phyloP scores from a whole-genome alignment of 2,797 vertebrate genomes.

The Picus viridis region DNA sequence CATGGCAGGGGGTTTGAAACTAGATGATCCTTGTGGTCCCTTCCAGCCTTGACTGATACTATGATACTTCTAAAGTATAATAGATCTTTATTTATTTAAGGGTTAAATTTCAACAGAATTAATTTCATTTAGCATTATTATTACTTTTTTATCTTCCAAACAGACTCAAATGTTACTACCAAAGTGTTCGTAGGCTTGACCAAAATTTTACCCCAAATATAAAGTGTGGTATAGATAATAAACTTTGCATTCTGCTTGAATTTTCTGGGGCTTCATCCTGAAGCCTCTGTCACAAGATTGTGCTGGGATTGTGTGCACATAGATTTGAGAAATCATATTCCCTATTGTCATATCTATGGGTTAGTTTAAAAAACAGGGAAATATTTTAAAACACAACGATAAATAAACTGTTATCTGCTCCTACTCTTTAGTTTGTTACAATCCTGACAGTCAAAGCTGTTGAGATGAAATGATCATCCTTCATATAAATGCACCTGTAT shows the following conservation, averaged over 20 bases:
- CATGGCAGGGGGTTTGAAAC: too few species aligned
- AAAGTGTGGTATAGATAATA: background rate
- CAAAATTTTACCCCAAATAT: background rate
- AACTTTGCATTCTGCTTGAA: background rate
- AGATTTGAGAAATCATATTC: background rate
- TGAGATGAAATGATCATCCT: constrained; percentile 39
- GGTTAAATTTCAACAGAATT: background rate
- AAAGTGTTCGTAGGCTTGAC: background rate
- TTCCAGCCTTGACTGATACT: too few species aligned
- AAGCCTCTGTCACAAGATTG: background rate
- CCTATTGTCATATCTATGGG: background rate
- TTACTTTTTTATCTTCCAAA: background rate
- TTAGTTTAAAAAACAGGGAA: background rate
- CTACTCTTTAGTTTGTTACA: background rate
- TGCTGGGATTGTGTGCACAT: background rate
- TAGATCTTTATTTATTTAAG: background rate
- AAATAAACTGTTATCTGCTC: background rate
- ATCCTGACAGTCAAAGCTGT: background rate
- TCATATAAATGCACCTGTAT: constrained; percentile 71
- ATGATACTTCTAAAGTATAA: background rate
- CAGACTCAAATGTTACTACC: background rate
- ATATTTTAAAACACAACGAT: background rate
- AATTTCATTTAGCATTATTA: background rate
- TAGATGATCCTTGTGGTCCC: too few species aligned
- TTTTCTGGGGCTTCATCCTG: background rate